phyloP scores from a whole-genome alignment of 2,888 invertebrate species.

The Gibbula magus region DNA sequence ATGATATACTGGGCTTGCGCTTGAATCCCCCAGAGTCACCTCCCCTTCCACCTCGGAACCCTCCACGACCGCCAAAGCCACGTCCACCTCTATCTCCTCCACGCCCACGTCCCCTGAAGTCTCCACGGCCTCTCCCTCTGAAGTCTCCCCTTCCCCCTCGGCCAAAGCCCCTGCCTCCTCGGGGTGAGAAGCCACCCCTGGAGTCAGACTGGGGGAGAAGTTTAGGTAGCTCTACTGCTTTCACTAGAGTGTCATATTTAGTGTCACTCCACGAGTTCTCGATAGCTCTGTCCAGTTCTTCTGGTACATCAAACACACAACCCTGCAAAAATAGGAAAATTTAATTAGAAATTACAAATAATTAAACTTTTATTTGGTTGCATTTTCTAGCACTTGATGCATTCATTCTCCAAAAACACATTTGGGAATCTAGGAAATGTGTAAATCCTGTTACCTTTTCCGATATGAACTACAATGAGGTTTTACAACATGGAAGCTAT shows the following conservation, averaged over 20 bases:
- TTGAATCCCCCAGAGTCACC: constrained; percentile 26
- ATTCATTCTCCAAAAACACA: no score
- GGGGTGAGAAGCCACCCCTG: constrained; percentile 38
- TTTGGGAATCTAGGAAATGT: no score
- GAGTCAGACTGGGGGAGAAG: constrained; percentile 44
- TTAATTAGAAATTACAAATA: neutral
- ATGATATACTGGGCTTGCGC: constrained; percentile 12
- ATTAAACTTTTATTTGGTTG: neutral
- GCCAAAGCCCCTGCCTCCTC: constrained; percentile 32
- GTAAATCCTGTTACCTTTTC: no score
- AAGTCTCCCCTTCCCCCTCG: constrained; percentile 41
- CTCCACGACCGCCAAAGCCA: constrained; percentile 32
- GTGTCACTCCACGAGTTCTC: constrained; percentile 60
- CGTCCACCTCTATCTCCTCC: constrained; percentile 35
- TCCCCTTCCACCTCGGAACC: constrained; percentile 30
- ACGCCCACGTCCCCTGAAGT: constrained; percentile 26
- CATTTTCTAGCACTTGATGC: no score
- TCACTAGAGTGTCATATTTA: constrained; percentile 59
- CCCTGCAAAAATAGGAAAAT: constrained; percentile 52
- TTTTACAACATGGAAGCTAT: no score
- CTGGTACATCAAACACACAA: constrained; percentile 67
- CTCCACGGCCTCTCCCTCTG: neutral
- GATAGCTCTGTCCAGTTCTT: constrained; percentile 51
- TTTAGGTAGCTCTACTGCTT: constrained; percentile 67
- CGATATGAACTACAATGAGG: no score